Evolutionary conservation across 2,888 invertebrate species (phyloP).

Genomic region (Heliconius sara): DNA sequence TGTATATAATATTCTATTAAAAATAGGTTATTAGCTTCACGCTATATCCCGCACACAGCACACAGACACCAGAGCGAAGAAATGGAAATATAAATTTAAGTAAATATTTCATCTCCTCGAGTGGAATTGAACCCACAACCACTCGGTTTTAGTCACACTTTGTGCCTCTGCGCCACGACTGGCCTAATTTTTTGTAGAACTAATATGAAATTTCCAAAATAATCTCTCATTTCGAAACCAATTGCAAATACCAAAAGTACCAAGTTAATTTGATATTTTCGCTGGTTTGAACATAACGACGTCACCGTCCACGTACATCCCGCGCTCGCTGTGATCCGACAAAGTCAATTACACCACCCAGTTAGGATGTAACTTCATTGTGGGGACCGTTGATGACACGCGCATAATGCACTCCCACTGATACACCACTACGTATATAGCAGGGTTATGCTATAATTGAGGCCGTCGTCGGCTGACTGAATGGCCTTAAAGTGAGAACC

Average conservation of each 20-base stretch:
- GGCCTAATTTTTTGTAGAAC: no score
- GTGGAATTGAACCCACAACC: no score
- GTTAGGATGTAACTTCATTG: conserved; percentile 4
- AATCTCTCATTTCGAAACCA: background rate
- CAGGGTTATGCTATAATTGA: background rate
- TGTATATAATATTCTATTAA: no score
- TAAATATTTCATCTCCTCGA: no score
- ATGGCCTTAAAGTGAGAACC: no score
- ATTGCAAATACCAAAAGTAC: background rate
- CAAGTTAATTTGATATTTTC: background rate
- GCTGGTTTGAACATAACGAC: background rate
- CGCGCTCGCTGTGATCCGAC: background rate
- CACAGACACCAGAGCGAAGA: no score
- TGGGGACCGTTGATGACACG: background rate
- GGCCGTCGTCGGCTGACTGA: background rate
- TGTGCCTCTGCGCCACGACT: no score
- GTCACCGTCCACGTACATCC: background rate
- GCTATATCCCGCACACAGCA: no score
- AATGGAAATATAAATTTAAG: no score
- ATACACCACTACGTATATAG: background rate
- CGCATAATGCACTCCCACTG: background rate
- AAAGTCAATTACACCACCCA: background rate
- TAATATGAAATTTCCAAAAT: no score
- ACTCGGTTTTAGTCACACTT: no score
- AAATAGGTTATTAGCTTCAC: no score